Base-by-base conservation (phyloP, 2,797 vertebrate genomes). In the Threskiornis aethiopicus region DNA sequence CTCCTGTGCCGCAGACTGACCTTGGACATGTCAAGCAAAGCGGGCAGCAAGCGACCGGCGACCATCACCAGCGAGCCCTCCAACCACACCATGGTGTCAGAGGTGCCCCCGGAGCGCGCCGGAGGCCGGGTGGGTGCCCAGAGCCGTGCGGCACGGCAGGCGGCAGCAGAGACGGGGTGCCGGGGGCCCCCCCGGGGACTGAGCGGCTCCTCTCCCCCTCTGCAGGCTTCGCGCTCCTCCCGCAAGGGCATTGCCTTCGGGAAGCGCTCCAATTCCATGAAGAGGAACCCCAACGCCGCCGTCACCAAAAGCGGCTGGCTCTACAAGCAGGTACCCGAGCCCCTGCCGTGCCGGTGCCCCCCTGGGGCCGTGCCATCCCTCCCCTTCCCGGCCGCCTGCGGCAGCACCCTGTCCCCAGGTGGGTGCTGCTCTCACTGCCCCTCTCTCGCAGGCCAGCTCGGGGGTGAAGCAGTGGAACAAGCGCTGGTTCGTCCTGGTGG, bases 381-480 rank as follows among this genome's bases (percentile, higher is more conserved):
- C 41, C 41, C 41, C 29, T 10, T 7, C 16, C 28, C 7, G 1
- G 24, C 37, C 21, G 3, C 37, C 42, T n/a, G 26, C 1, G 1
- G 49, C 13, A 4, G 1, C 29, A 0, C 17, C 51, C 26, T 3
- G 6, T 26, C 19, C 29, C 33, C 1, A 2, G 33, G 22, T 29
- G 61, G 16, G 16, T 10, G 39, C 69, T 33, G 41, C 54, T 28
- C 95, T 91, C 71, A 82, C 76, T 0, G 20, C 78, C 65, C 59
- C 70, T 91, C 71, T 84, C 70, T 31, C 66, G 1, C 95, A 99
- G 99, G 99, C 99, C 96, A 99, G 99, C 97, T 99, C 99, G 14
- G 99, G 99, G 41, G 99, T 99, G 71, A 99, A 99, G 96, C 99
- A 99, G 94, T 99, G 99, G 99, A 99, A 99, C 97, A 99, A 99